Conservation (phyloP, 2,113 vertebrate species). For the Cricetomys ansorgei region DNA sequence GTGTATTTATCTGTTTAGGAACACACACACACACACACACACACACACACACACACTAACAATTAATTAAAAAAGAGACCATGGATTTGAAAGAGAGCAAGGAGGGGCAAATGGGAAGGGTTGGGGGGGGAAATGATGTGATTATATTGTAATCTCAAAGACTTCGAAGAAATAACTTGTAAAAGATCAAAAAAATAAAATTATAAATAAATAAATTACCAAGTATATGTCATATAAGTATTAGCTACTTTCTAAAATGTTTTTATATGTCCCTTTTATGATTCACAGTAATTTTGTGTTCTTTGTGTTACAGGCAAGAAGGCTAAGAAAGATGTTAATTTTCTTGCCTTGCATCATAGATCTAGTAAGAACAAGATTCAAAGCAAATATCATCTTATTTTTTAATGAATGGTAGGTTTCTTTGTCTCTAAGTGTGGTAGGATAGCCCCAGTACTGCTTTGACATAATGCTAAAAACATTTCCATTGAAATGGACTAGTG, state of each 20-base stretch:
- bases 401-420: too few relatives aligned
- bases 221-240: background rate
- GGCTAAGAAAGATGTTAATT: background rate
- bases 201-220: background rate
- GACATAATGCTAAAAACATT: background rate
- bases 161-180: too few relatives aligned
- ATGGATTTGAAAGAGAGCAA: background rate
- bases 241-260: background rate
- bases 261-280: background rate
- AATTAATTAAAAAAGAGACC: background rate
- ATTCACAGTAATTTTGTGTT: background rate
- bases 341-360: too few relatives aligned
- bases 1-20: background rate
- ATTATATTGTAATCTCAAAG: too few relatives aligned
- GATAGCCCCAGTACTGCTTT: background rate
- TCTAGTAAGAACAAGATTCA: too few relatives aligned
- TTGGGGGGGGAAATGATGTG: too few relatives aligned
- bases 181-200: background rate
- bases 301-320: background rate
- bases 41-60: background rate
- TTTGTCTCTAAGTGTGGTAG: background rate
- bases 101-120: background rate
- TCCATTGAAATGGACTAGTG: background rate
- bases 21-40: background rate
- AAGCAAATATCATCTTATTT: too few relatives aligned